Evolutionary conservation across 2,888 invertebrate species (phyloP), one percentile per base, ranked within the genome.

Genomic region (Epinotia brunnichana): DNA sequence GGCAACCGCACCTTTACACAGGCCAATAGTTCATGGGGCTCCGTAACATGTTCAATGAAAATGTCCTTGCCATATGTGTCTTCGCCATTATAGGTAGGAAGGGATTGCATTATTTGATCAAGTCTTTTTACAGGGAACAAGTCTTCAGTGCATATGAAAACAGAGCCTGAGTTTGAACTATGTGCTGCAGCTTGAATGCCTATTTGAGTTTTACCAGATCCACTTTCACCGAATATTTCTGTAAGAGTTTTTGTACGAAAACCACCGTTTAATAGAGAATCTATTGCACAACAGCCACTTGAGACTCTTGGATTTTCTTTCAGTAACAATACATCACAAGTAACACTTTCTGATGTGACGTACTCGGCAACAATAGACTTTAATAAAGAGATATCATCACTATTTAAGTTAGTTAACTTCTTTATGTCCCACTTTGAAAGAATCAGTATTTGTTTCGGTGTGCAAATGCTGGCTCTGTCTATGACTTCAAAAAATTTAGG

Each of bases 151-250:
- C 95, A 96, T 78, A 97, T 95, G 80, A 96, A 97, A 17, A 96
- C 94, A 66, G 95, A 95, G 84, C 85, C 77, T 81, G 77, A 57
- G 67, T 94, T 86, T 87, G 96, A 96, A 74, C 95, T 95, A 73
- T 94, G 94, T 21, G 96, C 87, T 48, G 95, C 94, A 39, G 96
- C 85, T 87, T 97, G 97, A 64, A 97, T 89, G 77, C 95, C 96
- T 57, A 97, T 83, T 85, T 97, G 97, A 0, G 97, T 97, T 92
- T 97, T 97, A 7, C 97, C 97, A 79, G 95, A 94, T 17, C 96
- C 96, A 90, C 96, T 96, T 86, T 95, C 95, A n/a, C 97, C 97
- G 84, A 94, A 95, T 78, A 98, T 91, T 93, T 97, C 97, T 70
- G 96, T 96, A 66, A 97, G 93, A 35, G 96, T 95, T 76, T 94